Base-by-base conservation (phyloP, 1,140 invertebrate species). In the Neodiprion lecontei region DNA sequence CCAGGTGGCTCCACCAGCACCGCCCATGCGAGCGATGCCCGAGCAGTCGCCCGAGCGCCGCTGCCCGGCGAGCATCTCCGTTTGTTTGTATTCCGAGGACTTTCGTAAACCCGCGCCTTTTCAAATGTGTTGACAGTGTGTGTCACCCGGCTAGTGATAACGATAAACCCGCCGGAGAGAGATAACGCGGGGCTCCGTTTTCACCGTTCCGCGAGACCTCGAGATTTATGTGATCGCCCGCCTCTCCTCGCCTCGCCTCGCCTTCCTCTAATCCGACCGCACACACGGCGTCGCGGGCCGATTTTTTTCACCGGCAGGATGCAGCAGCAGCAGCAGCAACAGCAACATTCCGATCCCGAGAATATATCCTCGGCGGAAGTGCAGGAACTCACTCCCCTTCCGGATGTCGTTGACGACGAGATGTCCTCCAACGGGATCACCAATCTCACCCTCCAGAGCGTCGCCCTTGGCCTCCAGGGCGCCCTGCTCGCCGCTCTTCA, bases 401-500 rank as follows among this genome's bases (percentile, higher is more conserved):
- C 53, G 53, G 53, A 61, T 65, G 48, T 72, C 78, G 9, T 67
- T 48, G 75, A 81, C 1, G 72, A 74, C 23, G 53, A 61, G 11
- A 61, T 61, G 53, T 61, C 76, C 40, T 73, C 79, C 61, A 70
- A 77, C 48, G 81, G 79, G 48, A 67, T 88, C 50, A 84, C 86
- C 1, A 87, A 81, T 79, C 67, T 88, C 14, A 86, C 86, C 7
- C 48, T 88, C 1, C 88, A 88, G 74, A 88, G 86, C 67, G 87
- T 88, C 11, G 94, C 94, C 12, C 88, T 95, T 69, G 93, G 94
- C 3, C 87, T 95, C 48, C 94, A 95, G 84, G 93, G 93, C 79
- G 93, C 94, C 2, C 92, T 95, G 89, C 91, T 95, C 84, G 93
- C 90, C 78, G 94, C 93, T 2, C 84, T 94, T 72, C 94, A 94